Conservation (phyloP, 2,888 invertebrate genomes). For the Yponomeuta plumbellus region DNA sequence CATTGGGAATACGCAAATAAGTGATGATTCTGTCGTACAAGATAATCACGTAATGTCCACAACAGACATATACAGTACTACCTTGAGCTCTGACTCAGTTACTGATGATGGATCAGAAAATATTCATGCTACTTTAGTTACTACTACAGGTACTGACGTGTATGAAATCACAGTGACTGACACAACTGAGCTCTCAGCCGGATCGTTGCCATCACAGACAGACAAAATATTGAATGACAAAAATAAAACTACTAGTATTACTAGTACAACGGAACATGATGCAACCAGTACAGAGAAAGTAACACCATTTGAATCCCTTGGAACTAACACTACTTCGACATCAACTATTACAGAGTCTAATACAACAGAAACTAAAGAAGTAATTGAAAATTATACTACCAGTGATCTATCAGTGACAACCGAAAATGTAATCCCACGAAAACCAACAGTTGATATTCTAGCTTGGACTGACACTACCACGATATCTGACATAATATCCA, state of each 20-base stretch:
- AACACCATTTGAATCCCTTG: neutral
- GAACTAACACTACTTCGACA: neutral
- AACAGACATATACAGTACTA: neutral
- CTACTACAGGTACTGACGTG: neutral
- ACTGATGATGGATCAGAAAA: constrained; percentile 1
- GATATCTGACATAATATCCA: constrained; percentile 55
- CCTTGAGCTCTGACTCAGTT: neutral
- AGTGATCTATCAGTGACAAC: neutral
- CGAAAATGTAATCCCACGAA: constrained; percentile 36
- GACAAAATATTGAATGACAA: neutral
- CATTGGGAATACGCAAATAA: neutral
- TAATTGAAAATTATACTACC: neutral
- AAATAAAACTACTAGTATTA: neutral
- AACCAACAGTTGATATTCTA: constrained; percentile 63
- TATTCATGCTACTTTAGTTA: constrained; percentile 5
- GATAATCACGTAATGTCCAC: neutral
- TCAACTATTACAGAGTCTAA: neutral
- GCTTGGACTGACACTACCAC: constrained; percentile 64
- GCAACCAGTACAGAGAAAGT: neutral
- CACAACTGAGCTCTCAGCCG: neutral
- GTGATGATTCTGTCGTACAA: neutral
- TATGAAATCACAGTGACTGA: neutral
- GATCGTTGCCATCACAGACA: neutral
- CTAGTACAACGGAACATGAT: neutral
- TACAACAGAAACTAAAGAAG: neutral